Evolutionary conservation across 2,113 vertebrate species (phyloP).

Genomic region (Octodon degus): DNA sequence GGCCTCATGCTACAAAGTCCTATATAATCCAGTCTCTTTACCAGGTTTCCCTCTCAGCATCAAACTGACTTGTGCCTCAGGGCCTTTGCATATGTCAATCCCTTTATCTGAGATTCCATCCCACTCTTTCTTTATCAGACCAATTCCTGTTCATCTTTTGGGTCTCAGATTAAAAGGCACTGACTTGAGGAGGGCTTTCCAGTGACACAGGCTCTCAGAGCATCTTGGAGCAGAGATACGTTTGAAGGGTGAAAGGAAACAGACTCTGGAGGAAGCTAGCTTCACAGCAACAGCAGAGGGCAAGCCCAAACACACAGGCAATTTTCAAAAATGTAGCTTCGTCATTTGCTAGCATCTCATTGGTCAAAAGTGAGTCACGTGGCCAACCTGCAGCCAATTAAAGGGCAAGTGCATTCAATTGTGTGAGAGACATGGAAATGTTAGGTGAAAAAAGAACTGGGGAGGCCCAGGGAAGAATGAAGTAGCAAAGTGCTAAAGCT

Average conservation of each 20-base stretch:
- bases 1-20: neutral
- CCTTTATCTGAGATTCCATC: neutral
- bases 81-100: neutral
- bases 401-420: neutral
- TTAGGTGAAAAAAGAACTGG: neutral
- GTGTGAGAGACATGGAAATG: neutral
- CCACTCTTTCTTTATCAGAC: neutral
- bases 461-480: neutral
- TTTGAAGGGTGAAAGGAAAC: neutral
- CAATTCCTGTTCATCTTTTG: neutral
- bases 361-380: conserved; percentile 13
- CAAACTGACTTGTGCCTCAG: neutral
- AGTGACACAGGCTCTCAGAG: neutral
- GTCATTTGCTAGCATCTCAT: neutral
- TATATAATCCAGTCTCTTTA: neutral
- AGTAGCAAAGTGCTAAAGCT: neutral
- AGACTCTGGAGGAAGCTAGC: neutral
- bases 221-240: fast-evolving
- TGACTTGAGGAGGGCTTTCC: neutral
- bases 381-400: neutral
- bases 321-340: neutral
- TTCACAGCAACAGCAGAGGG: neutral
- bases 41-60: neutral
- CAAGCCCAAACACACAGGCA: neutral
- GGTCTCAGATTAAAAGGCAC: neutral